Evolutionary conservation across 1,140 invertebrate species (phyloP).

Genomic region (Pseudomyrmex flavicornis): DNA sequence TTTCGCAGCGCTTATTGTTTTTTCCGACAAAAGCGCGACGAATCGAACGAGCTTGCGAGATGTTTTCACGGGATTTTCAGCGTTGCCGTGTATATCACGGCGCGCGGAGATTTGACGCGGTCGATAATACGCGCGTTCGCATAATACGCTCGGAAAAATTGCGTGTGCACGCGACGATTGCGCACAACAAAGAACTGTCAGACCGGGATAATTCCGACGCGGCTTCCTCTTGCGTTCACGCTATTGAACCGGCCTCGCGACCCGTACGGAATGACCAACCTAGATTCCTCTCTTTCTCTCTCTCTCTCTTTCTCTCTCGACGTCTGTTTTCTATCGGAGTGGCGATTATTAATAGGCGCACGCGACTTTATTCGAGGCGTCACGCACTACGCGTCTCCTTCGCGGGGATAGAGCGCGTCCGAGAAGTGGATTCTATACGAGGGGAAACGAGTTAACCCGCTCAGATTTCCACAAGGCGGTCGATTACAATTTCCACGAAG

Average conservation of each 20-base stretch:
- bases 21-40: too few relatives aligned
- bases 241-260: conserved; percentile 39
- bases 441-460: conserved; percentile 54
- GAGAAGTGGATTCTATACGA: conserved; percentile 15
- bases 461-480: conserved; percentile 54
- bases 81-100: not conserved
- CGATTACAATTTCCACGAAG: conserved; percentile 47
- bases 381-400: conserved; percentile 57
- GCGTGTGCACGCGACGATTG: conserved; percentile 43
- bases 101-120: conserved; percentile 15
- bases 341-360: conserved; percentile 58
- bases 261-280: conserved; percentile 54
- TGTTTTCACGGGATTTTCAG: not conserved
- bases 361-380: conserved; percentile 70
- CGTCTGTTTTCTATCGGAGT: conserved; percentile 34
- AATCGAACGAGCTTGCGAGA: not conserved
- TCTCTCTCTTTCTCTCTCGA: not conserved
- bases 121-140: conserved; percentile 16
- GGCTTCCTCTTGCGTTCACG: not conserved
- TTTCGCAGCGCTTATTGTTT: too few relatives aligned
- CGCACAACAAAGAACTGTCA: conserved; percentile 7
- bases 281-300: conserved; percentile 45
- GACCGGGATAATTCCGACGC: conserved; percentile 7
- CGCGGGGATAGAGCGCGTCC: not conserved
- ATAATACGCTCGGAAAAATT: conserved; percentile 36